Evolutionary conservation across 2,797 vertebrate genomes (phyloP).

Genomic region (Mareca penelope): DNA sequence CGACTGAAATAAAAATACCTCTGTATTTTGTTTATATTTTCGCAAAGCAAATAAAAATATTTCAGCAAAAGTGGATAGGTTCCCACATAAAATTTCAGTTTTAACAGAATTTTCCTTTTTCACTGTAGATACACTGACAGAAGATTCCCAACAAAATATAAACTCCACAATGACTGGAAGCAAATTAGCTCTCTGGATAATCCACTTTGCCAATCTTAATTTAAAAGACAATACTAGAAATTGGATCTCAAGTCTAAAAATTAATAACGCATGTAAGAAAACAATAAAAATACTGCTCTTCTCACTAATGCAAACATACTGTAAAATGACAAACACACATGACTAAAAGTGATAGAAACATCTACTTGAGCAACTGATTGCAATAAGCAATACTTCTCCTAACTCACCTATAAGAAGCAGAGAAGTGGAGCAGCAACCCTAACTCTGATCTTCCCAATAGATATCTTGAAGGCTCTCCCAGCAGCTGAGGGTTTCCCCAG

Average conservation of each 20-base stretch:
- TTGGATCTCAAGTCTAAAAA: neutral
- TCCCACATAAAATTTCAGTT: neutral
- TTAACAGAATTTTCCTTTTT: slow-evolving; percentile 8
- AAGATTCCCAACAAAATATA: neutral
- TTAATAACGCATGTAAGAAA: neutral
- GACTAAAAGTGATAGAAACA: neutral
- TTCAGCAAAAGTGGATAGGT: neutral
- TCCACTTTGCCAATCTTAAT: neutral
- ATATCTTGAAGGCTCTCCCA: neutral
- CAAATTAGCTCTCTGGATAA: neutral
- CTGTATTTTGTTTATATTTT: neutral
- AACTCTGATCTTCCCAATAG: neutral
- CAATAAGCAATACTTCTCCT: neutral
- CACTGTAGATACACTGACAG: neutral
- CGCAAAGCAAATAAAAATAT: neutral
- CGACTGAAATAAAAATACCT: neutral
- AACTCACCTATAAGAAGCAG: neutral
- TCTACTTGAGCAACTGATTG: neutral
- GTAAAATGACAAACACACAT: neutral
- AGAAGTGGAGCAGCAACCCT: neutral
- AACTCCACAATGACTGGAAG: neutral
- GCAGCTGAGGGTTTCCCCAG: neutral
- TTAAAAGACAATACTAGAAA: slow-evolving; percentile 21
- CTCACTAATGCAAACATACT: neutral
- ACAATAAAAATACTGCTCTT: neutral